Percentiles rank a stretch among this genome's conserved stretches.
Conservation (phyloP, 2,797 vertebrate species). For the Rhabdophis nuchalis region DNA sequence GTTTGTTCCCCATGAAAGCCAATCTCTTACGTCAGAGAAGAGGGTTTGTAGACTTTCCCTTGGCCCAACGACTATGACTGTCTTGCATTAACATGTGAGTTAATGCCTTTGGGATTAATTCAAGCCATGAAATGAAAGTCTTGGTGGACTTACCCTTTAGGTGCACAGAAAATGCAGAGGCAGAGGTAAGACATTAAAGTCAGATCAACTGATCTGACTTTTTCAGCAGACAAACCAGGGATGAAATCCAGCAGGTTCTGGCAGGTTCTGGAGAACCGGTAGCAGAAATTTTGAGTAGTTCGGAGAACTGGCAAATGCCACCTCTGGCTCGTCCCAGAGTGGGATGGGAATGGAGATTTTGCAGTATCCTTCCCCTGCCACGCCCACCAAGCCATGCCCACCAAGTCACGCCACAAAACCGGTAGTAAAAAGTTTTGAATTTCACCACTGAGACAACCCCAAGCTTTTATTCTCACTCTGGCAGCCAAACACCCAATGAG, state of each 20-base stretch:
- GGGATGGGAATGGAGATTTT: no score
- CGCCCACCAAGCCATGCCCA: no score
- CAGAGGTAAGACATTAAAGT: neutral
- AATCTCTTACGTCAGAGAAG: neutral
- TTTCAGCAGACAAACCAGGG: neutral
- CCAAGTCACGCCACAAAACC: no score
- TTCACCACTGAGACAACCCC: neutral
- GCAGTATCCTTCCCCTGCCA: no score
- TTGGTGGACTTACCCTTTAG: neutral
- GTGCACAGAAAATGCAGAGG: neutral
- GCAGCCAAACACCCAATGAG: neutral
- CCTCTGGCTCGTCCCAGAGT: no score
- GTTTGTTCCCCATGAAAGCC: neutral
- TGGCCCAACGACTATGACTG: neutral
- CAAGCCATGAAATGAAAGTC: neutral
- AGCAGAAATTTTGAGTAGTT: no score
- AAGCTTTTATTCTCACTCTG: neutral
- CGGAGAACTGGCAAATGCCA: no score
- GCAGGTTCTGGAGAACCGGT: no score
- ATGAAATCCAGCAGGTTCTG: no score
- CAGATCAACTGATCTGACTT: neutral
- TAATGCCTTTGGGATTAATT: neutral
- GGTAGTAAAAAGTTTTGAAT: no score
- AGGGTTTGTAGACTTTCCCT: neutral
- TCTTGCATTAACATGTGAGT: neutral